Evolutionary conservation across 1,140 invertebrate genomes (phyloP), one percentile per base, ranked within the genome.

Genomic region (Hylaeus volcanicus): DNA sequence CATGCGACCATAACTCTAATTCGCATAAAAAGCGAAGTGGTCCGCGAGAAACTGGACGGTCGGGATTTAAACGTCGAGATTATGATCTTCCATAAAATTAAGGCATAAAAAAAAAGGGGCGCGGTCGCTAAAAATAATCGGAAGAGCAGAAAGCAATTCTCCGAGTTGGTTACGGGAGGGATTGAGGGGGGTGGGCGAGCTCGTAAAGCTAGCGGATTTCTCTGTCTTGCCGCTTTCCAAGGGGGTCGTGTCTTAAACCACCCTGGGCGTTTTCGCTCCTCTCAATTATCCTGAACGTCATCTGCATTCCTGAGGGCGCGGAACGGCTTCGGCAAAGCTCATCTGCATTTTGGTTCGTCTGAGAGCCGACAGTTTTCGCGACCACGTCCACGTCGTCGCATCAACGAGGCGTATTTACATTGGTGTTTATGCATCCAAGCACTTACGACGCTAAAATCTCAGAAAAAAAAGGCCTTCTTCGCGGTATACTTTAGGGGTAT

Each of bases 241-340:
- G 53, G 68, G 6, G n/a, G 9, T 48, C 11, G 41, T 58, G 41
- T 69, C 65, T 81, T 45, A 69, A 77, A 81, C 66, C 74, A 58
- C 45, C 55, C 66, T 15, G 45, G 75, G 26, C 45, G 39, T 78
- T 78, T 71, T 65, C 66, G 5, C 60, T 79, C 64, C 55, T 63
- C 75, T 73, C 69, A 68, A 61, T 82, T 82, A 82, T 76, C 41
- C 61, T 4, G 45, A 71, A 64, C 73, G 63, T 73, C 69, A 73
- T 82, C 69, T 73, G 55, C 63, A 79, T 79, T 60, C 8, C 12
- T 68, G 55, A 81, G 51, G 14, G 11, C 58, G 51, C 6, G 26
- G 61, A 8, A 37, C 14, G 37, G 6, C 53, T n/a, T 1, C 0
- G 65, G n/a, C 26, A n/a, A 65, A 3, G 15, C 63, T 79, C 39